Base-by-base conservation (phyloP, 2,113 vertebrate genomes). In the Oreochromis niloticus region DNA sequence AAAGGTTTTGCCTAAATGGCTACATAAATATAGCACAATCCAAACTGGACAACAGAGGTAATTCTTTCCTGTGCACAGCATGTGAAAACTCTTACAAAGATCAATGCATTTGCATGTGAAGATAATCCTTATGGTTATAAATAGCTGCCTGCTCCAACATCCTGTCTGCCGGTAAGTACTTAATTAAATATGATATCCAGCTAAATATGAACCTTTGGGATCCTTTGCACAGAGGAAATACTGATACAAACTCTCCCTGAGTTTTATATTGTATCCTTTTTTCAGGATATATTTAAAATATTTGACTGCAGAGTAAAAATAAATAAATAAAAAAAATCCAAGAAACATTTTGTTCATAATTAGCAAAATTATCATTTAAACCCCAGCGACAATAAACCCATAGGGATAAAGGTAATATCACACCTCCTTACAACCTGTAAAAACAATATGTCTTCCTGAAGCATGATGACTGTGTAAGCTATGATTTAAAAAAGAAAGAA, bases 111-210 rank as follows among this genome's bases (percentile, higher is more conserved):
- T n/a, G 27, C 43, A n/a, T 78, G 24, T 12, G 46, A 61, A 81
- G 13, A 80, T 41, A 80, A 63, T 39, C 57, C 56, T 39, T 32
- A n/a, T 32, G 17, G 89, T 71, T 93, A 93, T 88, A 87, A 93
- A 94, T 93, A 93, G 79, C 10, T 36, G 16, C 27, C 75, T 50
- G 32, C 82, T 85, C 68, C 66, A 85, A 87, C 85, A 84, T 83
- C 89, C 57, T 61, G 57, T 85, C 90, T 86, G 90, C 92, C 22
- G 63, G 83, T 88, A 92, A 89, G 81, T 86, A 85, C 55, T 95
- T 93, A 93, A 95, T 95, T 93, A 95, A 93, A 94, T 86, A 95
- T 91, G 87, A 95, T 92, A 92, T 92, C 88, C 85, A 66, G 90
- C 84, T 89, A 86, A 94, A 92, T 81, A 81, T 46, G 66, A 85